Evolutionary conservation across 2,888 invertebrate species (phyloP).

Genomic region (Allacma fusca): DNA sequence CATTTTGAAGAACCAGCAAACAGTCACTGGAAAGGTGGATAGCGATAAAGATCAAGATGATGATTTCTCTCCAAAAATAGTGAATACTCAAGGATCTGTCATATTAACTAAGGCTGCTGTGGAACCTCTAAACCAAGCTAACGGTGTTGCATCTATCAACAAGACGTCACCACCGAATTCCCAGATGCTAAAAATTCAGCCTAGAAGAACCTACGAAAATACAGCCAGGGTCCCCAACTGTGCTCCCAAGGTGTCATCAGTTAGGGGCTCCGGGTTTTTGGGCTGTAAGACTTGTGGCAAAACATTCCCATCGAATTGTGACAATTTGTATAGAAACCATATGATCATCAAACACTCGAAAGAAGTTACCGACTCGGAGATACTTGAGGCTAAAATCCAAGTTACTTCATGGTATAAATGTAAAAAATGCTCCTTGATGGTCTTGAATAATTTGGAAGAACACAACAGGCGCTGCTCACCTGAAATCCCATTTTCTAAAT

Average conservation of each 20-base stretch:
- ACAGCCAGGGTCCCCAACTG: background rate
- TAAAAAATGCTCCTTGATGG: constrained; percentile 36
- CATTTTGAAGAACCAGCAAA: background rate
- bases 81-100: constrained; percentile 36
- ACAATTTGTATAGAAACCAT: constrained; percentile 45
- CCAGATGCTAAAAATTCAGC: constrained; percentile 13
- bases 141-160: constrained; percentile 3
- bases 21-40: background rate
- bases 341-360: constrained; percentile 47
- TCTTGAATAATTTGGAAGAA: constrained; percentile 40
- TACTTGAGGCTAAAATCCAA: constrained; percentile 33
- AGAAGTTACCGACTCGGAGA: constrained; percentile 43
- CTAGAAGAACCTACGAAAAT: background rate
- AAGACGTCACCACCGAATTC: background rate
- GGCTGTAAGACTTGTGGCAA: constrained; percentile 46
- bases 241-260: background rate
- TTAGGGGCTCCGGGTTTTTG: constrained; percentile 29
- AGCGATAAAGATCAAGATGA: constrained; percentile 29
- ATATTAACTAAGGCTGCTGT: background rate
- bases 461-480: constrained; percentile 45
- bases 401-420: constrained; percentile 45
- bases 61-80: constrained; percentile 41
- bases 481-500: constrained; percentile 23
- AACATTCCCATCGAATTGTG: constrained; percentile 41
- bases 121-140: background rate